Evolutionary conservation across 1,140 invertebrate species (phyloP), one percentile per base, ranked within the genome.

Genomic region (Telenomus remus): DNA sequence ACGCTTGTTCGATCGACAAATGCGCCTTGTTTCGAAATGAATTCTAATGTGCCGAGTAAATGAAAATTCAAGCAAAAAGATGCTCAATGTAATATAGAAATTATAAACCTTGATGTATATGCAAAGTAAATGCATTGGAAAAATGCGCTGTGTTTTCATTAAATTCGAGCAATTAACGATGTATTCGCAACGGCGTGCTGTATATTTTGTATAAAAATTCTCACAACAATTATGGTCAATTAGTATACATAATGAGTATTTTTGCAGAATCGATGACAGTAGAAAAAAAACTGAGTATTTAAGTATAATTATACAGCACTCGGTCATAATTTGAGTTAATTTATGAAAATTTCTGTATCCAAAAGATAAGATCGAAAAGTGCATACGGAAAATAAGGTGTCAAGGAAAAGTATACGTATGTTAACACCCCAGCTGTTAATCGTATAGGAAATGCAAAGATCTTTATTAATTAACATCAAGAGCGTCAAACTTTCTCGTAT

Each of bases 341-440:
- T 57, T 60, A 69, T 69, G 65, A 69, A 69, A 69, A 69, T 48
- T 60, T 53, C 14, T 39, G 39, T 27, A 34, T 12, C 33, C 13
- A n/a, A 7, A 0, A 16, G 65, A 69, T 69, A 69, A 60, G 49
- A 69, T 69, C 65, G 15, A 11, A 46, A 35, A 12, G 1, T 39
- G 15, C 33, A 33, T 39, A 39, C 15, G 16, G 59, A 68, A 59
- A 34, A 9, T 56, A 56, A 56, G 63, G 46, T 66, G 51, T 56
- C 63, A 66, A 56, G 49, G 34, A 50, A 44, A 10, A 50, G 42
- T 50, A 66, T 65, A 13, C 53, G 4, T 35, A 44, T 42, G 48
- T 68, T 42, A 57, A 68, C 64, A 57, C 56, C 60, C 27, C 56
- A 69, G 56, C 55, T 69, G 55, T 60, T 69, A 60, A 69, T 47